Evolutionary conservation across 2,113 vertebrate genomes (phyloP), one percentile per base, ranked within the genome.

Genomic region (Rhea pennata): DNA sequence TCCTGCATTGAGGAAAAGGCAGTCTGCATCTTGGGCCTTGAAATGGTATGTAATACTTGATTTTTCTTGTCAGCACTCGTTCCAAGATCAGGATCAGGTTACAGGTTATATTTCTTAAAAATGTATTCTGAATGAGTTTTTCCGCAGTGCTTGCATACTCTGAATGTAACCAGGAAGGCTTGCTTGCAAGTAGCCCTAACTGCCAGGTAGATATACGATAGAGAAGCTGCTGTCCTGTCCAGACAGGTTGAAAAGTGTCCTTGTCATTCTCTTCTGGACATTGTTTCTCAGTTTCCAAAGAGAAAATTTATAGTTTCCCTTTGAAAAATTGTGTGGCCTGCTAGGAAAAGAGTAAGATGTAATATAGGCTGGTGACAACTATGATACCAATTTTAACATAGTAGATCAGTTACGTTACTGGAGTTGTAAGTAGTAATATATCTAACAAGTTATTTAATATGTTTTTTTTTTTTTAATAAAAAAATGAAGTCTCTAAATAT

Each of bases 11-110:
- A 98, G 99, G 92, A 99, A 99, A 94, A 99, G 98, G 89, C 99
- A 99, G 10, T 99, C 99, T 62, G 98, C 98, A 8, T 99, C 99
- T 10, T 99, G 99, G 99, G 99, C 99, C 79, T 97, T 99, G 96
- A 99, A 99, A 97, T 99, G 99, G 99, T 99, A 96, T 3, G 96
- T 51, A n/a, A n/a, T 19, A 15, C 14, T 79, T 93, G 86, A 23
- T 80, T 44, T 44, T 74, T 54, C 69, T 83, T 69, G 3, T 20
- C 22, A 82, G 36, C 71, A n/a, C 48, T 93, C 70, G 5, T 33
- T 42, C 11, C 79, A 87, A 61, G 40, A 24, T 31, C 51, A 74
- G 50, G 40, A 24, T 31, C 51, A 74, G 50, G 86, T 42, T 29
- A 51, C n/a, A 78, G 42, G 4, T 61, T 75, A 5, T 59, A 11